phyloP scores from a whole-genome alignment of 2,888 invertebrate genomes.

The Cerastis leucographa region DNA sequence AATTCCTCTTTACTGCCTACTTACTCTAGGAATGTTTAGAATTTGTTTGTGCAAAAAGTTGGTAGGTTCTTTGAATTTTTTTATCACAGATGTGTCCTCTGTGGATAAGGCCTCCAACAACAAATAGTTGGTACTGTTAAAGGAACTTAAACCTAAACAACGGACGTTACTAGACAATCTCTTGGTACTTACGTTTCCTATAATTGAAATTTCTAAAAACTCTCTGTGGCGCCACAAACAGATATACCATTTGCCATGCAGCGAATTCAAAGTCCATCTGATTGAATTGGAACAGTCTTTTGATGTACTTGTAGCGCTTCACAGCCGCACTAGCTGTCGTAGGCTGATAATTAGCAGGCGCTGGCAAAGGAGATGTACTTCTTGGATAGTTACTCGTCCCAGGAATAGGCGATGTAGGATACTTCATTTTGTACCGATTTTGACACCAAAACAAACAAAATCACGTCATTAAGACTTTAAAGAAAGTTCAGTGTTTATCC shows the following conservation, averaged over 20 bases:
- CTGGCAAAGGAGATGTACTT: slow-evolving; percentile 92
- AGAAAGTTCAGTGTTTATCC: slow-evolving; percentile 32
- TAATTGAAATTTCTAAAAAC: slow-evolving; percentile 99
- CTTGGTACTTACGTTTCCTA: slow-evolving; percentile 95
- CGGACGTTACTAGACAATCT: background rate
- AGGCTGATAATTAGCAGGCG: slow-evolving; percentile 92
- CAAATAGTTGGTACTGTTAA: background rate
- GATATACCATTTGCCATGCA: slow-evolving; percentile 99
- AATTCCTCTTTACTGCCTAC: background rate
- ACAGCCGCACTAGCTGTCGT: slow-evolving; percentile 95
- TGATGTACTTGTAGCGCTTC: slow-evolving; percentile 96
- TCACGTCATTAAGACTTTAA: slow-evolving; percentile 58
- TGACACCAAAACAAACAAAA: slow-evolving; percentile 34
- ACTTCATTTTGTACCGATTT: slow-evolving; percentile 87
- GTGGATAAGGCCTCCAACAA: background rate
- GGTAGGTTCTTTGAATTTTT: background rate
- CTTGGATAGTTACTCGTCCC: slow-evolving; percentile 86
- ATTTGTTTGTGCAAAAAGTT: background rate
- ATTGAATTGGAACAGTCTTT: slow-evolving; percentile 96
- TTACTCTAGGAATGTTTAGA: background rate
- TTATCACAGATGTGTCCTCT: background rate
- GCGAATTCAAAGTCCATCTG: slow-evolving; percentile 99
- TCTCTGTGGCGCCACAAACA: slow-evolving; percentile 98
- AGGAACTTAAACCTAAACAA: background rate
- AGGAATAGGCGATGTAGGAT: slow-evolving; percentile 91